These are phyloP conservation scores for Nothocercus nigrocapillus DNA, from an alignment of 2,113 vertebrate genomes.

Conservation along the genomic window DNA sequence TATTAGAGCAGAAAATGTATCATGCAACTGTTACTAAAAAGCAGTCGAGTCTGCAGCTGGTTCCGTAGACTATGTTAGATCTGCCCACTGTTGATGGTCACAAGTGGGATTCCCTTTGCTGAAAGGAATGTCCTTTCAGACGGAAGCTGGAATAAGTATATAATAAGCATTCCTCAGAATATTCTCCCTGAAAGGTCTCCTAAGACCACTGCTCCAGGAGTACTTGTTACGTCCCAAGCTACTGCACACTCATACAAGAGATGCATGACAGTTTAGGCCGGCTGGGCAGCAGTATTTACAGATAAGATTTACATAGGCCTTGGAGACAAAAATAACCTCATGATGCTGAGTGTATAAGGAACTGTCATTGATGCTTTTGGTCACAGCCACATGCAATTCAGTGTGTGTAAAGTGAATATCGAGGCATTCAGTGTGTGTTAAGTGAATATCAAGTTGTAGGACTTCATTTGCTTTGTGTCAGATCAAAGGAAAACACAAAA, in stretches of 20 bases:
- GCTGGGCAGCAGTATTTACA: neutral
- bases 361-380: neutral
- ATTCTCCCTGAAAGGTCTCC: neutral
- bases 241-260: neutral
- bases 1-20: neutral
- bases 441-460: neutral
- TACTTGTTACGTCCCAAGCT: neutral
- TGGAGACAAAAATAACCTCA: neutral
- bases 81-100: neutral
- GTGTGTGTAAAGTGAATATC: neutral
- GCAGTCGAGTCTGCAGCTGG: neutral
- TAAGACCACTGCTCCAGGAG: neutral
- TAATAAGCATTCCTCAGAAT: neutral
- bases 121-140: neutral
- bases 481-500: neutral
- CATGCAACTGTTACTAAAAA: neutral
- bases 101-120: neutral
- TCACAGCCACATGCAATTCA: neutral
- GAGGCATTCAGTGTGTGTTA: neutral
- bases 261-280: neutral
- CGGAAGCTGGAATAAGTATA: neutral
- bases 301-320: neutral
- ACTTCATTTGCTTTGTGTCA: neutral
- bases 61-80: neutral
- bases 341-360: neutral